These are phyloP conservation scores for Quadroppia sp. DNA, from an alignment of 2,888 invertebrate genomes.

Conservation along the genomic window DNA sequence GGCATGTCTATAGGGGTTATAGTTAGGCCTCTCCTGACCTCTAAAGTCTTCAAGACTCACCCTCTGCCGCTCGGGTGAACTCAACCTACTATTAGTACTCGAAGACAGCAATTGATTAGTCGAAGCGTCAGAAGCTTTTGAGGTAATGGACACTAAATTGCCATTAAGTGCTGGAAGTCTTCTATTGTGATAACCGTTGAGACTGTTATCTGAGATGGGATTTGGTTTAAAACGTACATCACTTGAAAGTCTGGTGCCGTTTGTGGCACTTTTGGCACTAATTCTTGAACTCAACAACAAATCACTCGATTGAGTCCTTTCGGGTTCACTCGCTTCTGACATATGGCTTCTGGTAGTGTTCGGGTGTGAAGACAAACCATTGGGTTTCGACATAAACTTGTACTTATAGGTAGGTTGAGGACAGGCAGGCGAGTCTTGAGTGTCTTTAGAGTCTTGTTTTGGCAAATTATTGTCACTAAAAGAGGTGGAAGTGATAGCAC, in stretches of 20 bases:
- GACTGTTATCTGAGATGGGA: neutral
- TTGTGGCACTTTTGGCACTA: neutral
- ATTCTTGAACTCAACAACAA: neutral
- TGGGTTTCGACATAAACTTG: constrained; percentile 16
- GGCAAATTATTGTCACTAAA: neutral
- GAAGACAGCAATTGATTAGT: constrained; percentile 15
- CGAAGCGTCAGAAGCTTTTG: constrained; percentile 34
- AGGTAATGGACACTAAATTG: constrained; percentile 1
- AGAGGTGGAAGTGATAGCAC: neutral
- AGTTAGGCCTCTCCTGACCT: constrained; percentile 48
- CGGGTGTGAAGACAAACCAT: neutral
- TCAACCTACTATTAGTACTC: constrained; percentile 10
- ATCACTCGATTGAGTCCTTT: constrained; percentile 1
- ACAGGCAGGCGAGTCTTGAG: constrained; percentile 32
- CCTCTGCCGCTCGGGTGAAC: constrained; percentile 38
- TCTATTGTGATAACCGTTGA: neutral
- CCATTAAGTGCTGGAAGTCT: constrained; percentile 13
- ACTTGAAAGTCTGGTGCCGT: constrained; percentile 44
- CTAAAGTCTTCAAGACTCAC: constrained; percentile 46
- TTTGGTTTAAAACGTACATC: constrained; percentile 45
- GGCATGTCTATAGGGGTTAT: constrained; percentile 46
- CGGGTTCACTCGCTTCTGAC: neutral
- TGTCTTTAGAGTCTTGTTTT: constrained; percentile 24
- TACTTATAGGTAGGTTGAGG: constrained; percentile 2
- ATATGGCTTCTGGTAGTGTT: neutral